Percentiles rank a stretch among this genome's conserved stretches.
phyloP scores from a whole-genome alignment of 2,888 invertebrate genomes.

The Eristalis tenax region DNA sequence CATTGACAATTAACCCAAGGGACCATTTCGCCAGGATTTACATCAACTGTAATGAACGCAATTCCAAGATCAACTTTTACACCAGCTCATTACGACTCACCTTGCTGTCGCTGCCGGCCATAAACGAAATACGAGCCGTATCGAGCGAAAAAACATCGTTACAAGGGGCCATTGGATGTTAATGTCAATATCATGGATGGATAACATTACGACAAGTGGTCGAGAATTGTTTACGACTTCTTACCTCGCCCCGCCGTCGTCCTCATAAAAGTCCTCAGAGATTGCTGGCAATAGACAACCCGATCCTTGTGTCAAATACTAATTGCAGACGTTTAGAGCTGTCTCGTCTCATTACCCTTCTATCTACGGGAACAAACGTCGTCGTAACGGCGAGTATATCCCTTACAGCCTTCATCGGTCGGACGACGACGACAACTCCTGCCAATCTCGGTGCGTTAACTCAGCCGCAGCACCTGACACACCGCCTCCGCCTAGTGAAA shows the following conservation, averaged over 20 bases:
- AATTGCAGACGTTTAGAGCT: background rate
- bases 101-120: background rate
- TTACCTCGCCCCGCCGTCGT: background rate
- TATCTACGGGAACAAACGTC: background rate
- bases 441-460: background rate
- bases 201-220: background rate
- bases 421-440: background rate
- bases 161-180: background rate
- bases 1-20: no score
- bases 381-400: no score
- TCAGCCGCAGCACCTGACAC: background rate
- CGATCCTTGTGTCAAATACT: background rate
- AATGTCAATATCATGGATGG: background rate
- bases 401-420: background rate
- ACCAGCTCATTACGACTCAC: background rate
- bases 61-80: background rate
- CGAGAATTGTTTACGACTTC: background rate
- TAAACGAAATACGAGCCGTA: background rate
- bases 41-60: background rate
- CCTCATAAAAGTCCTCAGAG: background rate
- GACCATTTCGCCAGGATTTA: background rate
- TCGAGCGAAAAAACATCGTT: background rate
- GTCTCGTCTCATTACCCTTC: background rate
- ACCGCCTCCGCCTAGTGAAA: background rate
- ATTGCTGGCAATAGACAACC: background rate